Base-by-base conservation (phyloP, 2,797 vertebrate species). In the Onychomys torridus region DNA sequence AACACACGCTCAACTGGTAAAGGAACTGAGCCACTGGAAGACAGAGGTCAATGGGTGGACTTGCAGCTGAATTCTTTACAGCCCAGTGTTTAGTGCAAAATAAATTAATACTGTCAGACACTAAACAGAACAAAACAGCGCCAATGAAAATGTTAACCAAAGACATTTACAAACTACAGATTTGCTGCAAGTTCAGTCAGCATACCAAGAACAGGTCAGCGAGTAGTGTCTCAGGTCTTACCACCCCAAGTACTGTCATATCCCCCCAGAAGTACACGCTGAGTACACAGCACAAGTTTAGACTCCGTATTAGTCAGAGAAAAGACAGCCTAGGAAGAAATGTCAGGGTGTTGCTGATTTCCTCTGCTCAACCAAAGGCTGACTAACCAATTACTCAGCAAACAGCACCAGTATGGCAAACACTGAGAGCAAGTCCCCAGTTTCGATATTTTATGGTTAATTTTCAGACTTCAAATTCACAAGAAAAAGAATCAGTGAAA, bases 31-130 rank as follows among this genome's bases (percentile, higher is more conserved):
- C 63, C 11, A 84, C 40, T n/a, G 0, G 0, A 97, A 95, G 89
- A 86, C 12, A 96, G 43, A 61, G 40, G n/a, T 95, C 96, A 94
- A 37, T 61, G 34, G 77, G 34, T 93, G 57, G 92, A 96, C 97
- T 82, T 81, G 49, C 81, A 96, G 61, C 73, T 96, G 94, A 97
- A 97, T 93, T 97, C 94, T 95, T 97, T 92, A 96, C 92, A 96
- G 92, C 40, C 49, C 90, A 97, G 65, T 96, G 97, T 98, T 98
- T 96, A 97, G 90, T 84, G 91, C 34, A 87, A 94, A 95, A 94
- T 96, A 98, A 97, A 94, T 97, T 93, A 95, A 96, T 40, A 97
- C 69, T 91, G 77, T 98, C 94, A 95, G 85, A 97, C 77, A 84
- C 65, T 87, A 69, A 90, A 84, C 61, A 91, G 81, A 96, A 93